These are phyloP conservation scores for Baccha elongata DNA, from an alignment of 2,888 invertebrate genomes.

Conservation along the genomic window DNA sequence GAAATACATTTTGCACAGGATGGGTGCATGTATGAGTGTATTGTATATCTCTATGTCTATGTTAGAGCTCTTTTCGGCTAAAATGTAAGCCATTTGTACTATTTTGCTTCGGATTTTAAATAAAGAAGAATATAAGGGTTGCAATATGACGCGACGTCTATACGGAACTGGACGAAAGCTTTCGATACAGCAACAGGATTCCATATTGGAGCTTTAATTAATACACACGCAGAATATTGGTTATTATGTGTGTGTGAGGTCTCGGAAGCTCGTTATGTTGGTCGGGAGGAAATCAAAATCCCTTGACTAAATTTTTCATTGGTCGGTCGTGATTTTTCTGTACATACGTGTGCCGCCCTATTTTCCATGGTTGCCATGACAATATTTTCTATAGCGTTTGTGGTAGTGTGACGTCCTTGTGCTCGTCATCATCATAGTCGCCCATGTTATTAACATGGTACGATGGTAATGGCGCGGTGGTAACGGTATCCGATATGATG, in stretches of 20 bases:
- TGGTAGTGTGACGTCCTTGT: conserved; percentile 46
- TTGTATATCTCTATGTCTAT: neutral
- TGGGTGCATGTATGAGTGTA: conserved; percentile 57
- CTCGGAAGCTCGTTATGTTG: conserved; percentile 32
- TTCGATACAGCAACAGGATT: conserved; percentile 53
- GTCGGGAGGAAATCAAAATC: conserved; percentile 82
- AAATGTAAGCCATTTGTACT: conserved; percentile 43
- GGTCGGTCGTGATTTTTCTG: conserved; percentile 82
- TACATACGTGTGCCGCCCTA: conserved; percentile 58
- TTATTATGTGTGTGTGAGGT: conserved; percentile 20
- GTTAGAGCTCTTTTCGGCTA: conserved; percentile 34
- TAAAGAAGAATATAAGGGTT: conserved; percentile 47
- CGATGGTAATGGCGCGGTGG: neutral
- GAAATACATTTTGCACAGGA: conserved; percentile 74
- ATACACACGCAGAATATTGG: conserved; percentile 9
- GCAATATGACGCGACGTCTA: conserved; percentile 10
- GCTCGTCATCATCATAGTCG: conserved; percentile 1
- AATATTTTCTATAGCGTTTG: conserved; percentile 45
- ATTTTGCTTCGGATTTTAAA: conserved; percentile 7
- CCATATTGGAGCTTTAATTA: conserved; percentile 43
- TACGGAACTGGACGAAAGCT: neutral
- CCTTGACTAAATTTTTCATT: conserved; percentile 83
- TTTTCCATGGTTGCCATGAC: conserved; percentile 69
- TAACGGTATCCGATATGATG: neutral
- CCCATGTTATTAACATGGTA: conserved; percentile 45